Conservation (phyloP, 1,140 invertebrate species). For the Carposina sasakii region DNA sequence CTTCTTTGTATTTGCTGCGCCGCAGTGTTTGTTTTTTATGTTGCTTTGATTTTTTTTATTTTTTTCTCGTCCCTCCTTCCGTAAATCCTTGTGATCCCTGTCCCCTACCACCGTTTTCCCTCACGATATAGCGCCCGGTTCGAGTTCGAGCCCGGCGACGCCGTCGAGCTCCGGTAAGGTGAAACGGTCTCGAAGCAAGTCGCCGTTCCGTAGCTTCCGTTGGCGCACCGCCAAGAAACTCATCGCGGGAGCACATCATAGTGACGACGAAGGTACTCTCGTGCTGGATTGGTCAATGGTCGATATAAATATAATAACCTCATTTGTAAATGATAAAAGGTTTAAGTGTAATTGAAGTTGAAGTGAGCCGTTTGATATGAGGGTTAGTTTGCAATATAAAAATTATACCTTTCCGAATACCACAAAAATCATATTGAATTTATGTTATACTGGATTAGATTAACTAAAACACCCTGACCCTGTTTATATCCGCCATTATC, state of each 20-base stretch:
- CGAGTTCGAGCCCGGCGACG: slow-evolving; percentile 54
- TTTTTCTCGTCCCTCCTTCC: slow-evolving; percentile 28
- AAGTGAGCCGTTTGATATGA: too few species aligned
- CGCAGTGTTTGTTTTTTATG: slow-evolving; percentile 55
- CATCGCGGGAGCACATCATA: slow-evolving; percentile 76
- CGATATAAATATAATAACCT: not conserved
- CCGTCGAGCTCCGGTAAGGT: slow-evolving; percentile 70
- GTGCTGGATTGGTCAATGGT: too few species aligned
- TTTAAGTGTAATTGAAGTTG: too few species aligned
- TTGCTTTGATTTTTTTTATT: slow-evolving; percentile 63
- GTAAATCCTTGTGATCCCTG: slow-evolving; percentile 8
- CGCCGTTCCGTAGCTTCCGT: slow-evolving; percentile 91
- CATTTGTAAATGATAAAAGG: too few species aligned
- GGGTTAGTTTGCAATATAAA: too few species aligned
- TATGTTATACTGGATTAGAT: too few species aligned
- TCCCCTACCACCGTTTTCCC: slow-evolving; percentile 13
- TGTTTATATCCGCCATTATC: too few species aligned
- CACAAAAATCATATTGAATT: too few species aligned
- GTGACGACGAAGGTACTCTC: slow-evolving; percentile 82
- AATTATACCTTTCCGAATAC: too few species aligned
- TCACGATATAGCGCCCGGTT: slow-evolving; percentile 42
- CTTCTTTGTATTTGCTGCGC: slow-evolving; percentile 59
- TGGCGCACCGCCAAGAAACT: slow-evolving; percentile 79
- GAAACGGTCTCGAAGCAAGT: slow-evolving; percentile 90
- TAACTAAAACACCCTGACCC: too few species aligned